Conservation (phyloP, 2,113 vertebrate genomes). For the Gallinago media region DNA sequence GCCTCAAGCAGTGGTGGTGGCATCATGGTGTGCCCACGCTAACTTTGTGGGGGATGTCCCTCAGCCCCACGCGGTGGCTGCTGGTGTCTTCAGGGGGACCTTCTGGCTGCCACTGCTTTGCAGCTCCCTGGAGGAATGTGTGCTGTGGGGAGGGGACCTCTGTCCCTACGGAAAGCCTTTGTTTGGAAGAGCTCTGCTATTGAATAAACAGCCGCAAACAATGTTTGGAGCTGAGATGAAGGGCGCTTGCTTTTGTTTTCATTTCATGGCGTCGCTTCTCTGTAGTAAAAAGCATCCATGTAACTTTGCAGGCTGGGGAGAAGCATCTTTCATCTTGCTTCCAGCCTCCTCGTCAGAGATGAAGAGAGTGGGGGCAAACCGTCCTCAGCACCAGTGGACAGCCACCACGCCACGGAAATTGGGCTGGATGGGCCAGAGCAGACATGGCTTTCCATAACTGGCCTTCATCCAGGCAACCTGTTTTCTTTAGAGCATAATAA, state of each 20-base stretch:
- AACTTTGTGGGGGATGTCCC: background rate
- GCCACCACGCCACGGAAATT: background rate
- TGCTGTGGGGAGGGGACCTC: background rate
- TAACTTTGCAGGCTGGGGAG: background rate
- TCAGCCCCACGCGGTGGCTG: background rate
- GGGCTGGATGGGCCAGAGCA: background rate
- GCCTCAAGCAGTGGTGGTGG: background rate
- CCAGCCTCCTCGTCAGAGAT: background rate
- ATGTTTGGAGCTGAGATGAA: background rate
- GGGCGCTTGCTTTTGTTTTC: background rate
- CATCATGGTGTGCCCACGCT: fast-evolving
- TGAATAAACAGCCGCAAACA: background rate
- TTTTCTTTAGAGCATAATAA: background rate
- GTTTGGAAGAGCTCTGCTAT: background rate
- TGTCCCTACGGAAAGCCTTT: background rate
- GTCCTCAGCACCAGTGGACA: background rate
- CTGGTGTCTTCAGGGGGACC: background rate
- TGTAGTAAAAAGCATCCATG: background rate
- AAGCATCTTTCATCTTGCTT: background rate
- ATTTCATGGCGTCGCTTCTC: background rate
- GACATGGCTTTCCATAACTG: background rate
- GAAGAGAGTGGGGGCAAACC: background rate
- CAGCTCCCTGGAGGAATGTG: background rate
- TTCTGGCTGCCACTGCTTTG: background rate
- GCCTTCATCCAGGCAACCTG: background rate